These are phyloP conservation scores for Xanthostigma xanthostigma DNA, from an alignment of 2,888 invertebrate species.

Conservation along the genomic window DNA sequence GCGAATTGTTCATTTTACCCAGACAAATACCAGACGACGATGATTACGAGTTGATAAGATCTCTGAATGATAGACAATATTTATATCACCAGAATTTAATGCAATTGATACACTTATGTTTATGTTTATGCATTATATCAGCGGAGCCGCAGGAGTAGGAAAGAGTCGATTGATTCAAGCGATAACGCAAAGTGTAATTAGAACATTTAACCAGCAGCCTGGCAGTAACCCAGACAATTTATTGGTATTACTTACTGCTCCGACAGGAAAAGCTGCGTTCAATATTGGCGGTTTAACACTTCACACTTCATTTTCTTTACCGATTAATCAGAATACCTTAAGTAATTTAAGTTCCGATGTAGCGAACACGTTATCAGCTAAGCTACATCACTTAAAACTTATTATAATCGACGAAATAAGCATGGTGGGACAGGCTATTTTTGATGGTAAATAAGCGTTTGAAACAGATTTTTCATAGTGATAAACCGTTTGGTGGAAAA, in stretches of 20 bases:
- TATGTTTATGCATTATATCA: too few species aligned
- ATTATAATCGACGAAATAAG: conserved; percentile 22
- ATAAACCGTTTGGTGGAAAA: conserved; percentile 19
- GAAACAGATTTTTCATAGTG: conserved; percentile 16
- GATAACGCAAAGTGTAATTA: conserved; percentile 14
- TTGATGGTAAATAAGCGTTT: too few species aligned
- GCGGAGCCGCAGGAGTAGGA: too few species aligned
- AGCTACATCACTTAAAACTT: conserved; percentile 9
- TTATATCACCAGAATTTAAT: too few species aligned
- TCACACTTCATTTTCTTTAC: conserved; percentile 6
- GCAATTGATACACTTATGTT: too few species aligned
- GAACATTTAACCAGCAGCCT: conserved; percentile 11
- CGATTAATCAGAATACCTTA: too few species aligned
- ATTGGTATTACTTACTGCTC: conserved; percentile 14
- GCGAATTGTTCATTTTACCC: too few species aligned
- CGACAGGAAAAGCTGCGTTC: conserved; percentile 16
- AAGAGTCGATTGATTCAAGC: too few species aligned
- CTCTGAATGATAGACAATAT: too few species aligned
- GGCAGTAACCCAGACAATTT: conserved; percentile 12
- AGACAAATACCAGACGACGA: too few species aligned
- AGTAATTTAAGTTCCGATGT: neutral
- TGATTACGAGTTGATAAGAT: too few species aligned
- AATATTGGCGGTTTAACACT: conserved; percentile 16
- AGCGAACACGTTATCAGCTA: conserved; percentile 7
- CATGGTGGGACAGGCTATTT: conserved; percentile 14